Evolutionary conservation across 2,113 vertebrate species (phyloP).

Genomic region (Neoarius graeffei): DNA sequence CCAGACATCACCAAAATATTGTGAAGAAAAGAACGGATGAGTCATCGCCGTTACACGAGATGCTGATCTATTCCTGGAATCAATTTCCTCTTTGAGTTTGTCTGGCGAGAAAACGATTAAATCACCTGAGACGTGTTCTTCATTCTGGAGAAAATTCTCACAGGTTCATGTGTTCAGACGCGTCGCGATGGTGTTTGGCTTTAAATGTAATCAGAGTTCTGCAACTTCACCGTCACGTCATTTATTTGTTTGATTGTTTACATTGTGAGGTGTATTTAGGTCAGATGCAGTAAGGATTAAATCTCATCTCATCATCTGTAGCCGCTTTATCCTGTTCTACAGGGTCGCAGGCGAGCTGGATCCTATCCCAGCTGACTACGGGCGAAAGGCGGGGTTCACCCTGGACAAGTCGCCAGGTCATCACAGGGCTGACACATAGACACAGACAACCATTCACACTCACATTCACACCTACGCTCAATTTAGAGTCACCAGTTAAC

Average conservation of each 20-base stretch:
- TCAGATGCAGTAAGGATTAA: neutral
- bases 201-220: neutral
- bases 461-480: too few species aligned
- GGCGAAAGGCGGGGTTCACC: too few species aligned
- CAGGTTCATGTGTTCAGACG: neutral
- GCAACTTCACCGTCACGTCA: neutral
- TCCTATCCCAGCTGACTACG: too few species aligned
- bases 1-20: slow-evolving; percentile 75
- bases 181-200: neutral
- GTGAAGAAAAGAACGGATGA: slow-evolving; percentile 72
- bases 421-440: too few species aligned
- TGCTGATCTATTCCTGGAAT: slow-evolving; percentile 74
- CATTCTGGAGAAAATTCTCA: neutral
- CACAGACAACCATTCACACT: too few species aligned
- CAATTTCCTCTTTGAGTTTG: slow-evolving; percentile 68
- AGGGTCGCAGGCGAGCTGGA: too few species aligned
- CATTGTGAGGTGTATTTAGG: neutral
- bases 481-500: too few species aligned
- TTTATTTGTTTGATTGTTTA: neutral
- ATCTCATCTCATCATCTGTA: too few species aligned
- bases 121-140: slow-evolving; percentile 59
- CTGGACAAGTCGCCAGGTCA: too few species aligned
- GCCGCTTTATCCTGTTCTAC: too few species aligned
- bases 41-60: slow-evolving; percentile 70
- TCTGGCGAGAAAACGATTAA: slow-evolving; percentile 62